Evolutionary conservation across 1,140 invertebrate species (phyloP).

Genomic region (Drosophila punjabiensis): DNA sequence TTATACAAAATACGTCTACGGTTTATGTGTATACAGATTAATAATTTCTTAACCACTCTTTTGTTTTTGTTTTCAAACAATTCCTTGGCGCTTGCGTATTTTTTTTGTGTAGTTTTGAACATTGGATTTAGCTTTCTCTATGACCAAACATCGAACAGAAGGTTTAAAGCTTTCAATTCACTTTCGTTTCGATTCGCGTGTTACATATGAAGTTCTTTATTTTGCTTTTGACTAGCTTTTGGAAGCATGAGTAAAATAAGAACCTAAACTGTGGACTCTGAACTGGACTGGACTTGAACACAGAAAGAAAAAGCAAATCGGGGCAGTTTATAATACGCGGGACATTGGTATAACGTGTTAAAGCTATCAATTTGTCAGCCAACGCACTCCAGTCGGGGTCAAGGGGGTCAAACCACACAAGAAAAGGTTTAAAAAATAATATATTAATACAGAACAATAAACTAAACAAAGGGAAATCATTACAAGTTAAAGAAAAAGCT

Average conservation of each 20-base stretch:
- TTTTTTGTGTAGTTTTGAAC: constrained; percentile 64
- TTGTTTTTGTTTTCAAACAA: constrained; percentile 69
- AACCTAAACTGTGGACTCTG: constrained; percentile 43
- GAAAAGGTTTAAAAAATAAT: constrained; percentile 1
- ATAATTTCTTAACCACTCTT: constrained; percentile 53
- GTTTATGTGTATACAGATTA: constrained; percentile 57
- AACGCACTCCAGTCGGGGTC: constrained; percentile 43
- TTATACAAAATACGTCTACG: constrained; percentile 60
- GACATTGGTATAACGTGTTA: constrained; percentile 78
- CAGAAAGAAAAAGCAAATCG: constrained; percentile 62
- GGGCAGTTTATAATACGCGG: constrained; percentile 70
- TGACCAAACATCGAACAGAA: constrained; percentile 52
- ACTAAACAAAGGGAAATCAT: neutral
- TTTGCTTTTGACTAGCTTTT: constrained; percentile 60
- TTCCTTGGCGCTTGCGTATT: constrained; percentile 82
- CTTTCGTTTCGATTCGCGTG: constrained; percentile 40
- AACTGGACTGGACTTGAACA: constrained; percentile 28
- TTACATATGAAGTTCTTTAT: constrained; percentile 15
- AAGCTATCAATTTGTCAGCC: constrained; percentile 71
- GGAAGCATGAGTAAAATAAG: constrained; percentile 61
- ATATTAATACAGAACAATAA: neutral
- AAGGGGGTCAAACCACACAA: constrained; percentile 8
- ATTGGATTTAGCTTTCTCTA: constrained; percentile 61
- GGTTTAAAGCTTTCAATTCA: constrained; percentile 61
- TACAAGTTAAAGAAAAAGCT: neutral